Evolutionary conservation across 2,113 vertebrate genomes (phyloP), one percentile per base, ranked within the genome.

Genomic region (Ploceus nigricollis): DNA sequence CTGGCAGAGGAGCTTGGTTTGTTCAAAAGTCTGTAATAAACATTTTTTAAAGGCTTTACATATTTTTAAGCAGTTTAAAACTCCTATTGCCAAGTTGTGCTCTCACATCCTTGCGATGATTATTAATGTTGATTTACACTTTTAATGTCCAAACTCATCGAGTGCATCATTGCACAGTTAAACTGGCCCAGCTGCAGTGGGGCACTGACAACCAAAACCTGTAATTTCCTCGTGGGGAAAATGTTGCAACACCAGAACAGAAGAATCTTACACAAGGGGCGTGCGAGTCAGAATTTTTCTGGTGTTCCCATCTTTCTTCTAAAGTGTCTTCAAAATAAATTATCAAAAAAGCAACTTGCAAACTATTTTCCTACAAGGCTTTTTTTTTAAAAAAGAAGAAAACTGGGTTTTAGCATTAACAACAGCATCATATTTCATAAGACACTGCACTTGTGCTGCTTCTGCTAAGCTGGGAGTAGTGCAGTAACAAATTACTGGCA

Each of bases 181-280:
- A 78, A 75, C 20, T 39, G 42, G 39, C 37, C 31, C 51, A 37
- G 22, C 37, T 65, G 31, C 28, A 70, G 3, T 11, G 45, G 11
- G n/a, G 51, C n/a, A 18, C n/a, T 64, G 31, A 6, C 3, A 60
- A 13, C 28, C 17, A 24, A 84, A 83, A 39, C 11, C 40, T 82
- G 13, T 0, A 4, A 30, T 57, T 76, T 79, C 58, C 15, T 44
- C 21, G 4, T 3, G 33, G 30, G 15, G 2, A 42, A 42, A 42
- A 6, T 70, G 33, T 40, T 65, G 24, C 11, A 48, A 15, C 7
- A 80, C 37, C n/a, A 78, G 21, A 77, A 23, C 15, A 71, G 35
- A 48, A 57, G 27, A 35, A 35, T 51, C 19, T 44, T 64, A 18
- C 3, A 2, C 15, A 40, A 53, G n/a, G 31, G 10, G 3, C 11